Conservation (phyloP, 2,888 invertebrate species). For the Syritta pipiens region DNA sequence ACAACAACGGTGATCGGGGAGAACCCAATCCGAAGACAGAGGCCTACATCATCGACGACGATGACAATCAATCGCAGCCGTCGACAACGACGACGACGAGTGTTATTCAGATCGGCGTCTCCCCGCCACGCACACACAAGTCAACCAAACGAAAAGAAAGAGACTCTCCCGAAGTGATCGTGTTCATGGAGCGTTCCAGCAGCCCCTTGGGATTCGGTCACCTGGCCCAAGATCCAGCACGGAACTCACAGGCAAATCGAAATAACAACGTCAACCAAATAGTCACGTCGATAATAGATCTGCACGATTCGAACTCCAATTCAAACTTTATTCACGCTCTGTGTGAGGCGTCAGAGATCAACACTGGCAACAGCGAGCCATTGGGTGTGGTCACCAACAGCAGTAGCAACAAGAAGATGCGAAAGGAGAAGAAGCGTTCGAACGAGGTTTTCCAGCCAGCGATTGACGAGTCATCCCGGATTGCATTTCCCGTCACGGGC, state of each 20-base stretch:
- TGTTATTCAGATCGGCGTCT: constrained; percentile 15
- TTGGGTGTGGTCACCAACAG: too few species aligned
- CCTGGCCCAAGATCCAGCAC: constrained; percentile 3
- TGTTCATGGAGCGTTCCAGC: constrained; percentile 39
- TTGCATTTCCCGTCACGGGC: constrained; percentile 65
- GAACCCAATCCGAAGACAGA: background rate
- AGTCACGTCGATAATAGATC: constrained; percentile 72
- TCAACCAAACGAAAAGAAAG: constrained; percentile 58
- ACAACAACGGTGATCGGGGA: background rate
- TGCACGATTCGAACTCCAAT: constrained; percentile 76
- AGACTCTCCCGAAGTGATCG: constrained; percentile 33
- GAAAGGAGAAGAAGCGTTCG: constrained; percentile 73
- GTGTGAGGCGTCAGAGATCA: constrained; percentile 16
- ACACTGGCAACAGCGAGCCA: constrained; percentile 3
- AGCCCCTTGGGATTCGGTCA: constrained; percentile 48
- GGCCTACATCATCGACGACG: too few species aligned
- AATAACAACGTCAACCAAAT: constrained; percentile 30
- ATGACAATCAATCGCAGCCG: constrained; percentile 44
- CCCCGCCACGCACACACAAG: constrained; percentile 52
- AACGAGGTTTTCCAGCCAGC: constrained; percentile 62
- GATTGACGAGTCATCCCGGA: constrained; percentile 68
- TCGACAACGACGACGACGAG: constrained; percentile 20
- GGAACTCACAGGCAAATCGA: constrained; percentile 9
- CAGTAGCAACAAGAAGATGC: constrained; percentile 70
- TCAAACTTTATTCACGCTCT: constrained; percentile 71